Evolutionary conservation across 2,888 invertebrate genomes (phyloP), one percentile per base, ranked within the genome.

Genomic region (Suillia variegata): DNA sequence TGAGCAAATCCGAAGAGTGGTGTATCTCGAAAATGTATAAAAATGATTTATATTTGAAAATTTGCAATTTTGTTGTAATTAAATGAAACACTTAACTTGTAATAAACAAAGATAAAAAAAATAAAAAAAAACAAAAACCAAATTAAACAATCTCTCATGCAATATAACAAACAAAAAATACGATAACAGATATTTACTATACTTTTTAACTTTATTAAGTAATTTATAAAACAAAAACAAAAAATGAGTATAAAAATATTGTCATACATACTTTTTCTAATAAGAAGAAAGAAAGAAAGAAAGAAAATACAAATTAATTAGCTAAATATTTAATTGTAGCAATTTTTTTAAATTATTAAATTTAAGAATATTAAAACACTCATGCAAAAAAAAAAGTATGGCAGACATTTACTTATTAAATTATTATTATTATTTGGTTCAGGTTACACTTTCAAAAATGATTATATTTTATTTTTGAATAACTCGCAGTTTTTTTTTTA

Each of bases 291-390:
- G n/a, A n/a, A 17, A 33, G 20, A 48, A 48, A 34, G 22, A 33
- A 56, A 53, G 15, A 24, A 26, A 55, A 58, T 58, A 58, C n/a
- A 45, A 63, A 56, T 49, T 59, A 62, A 62, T 58, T 62, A 62
- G 60, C 60, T 60, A 64, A 61, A 63, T 56, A 66, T 63, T 60
- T 61, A 63, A 66, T 62, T 64, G 47, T 52, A 57, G 51, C 45
- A 52, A 56, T 51, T 51, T 56, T 50, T 48, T 48, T 51, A 33
- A 56, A 49, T 56, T 56, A 56, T 38, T 56, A 50, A 50, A 45
- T 8, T 45, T 18, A 17, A 20, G 45, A 20, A 45, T 20, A 8
- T 38, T 8, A 38, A n/a, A 38, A 17, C 45, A 18, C 18, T 18
- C n/a, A n/a, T n/a, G n/a, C 45, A 45, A 45, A 13, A 38, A n/a